These are phyloP conservation scores for Chesias legatella DNA, from an alignment of 2,888 invertebrate genomes.

Conservation along the genomic window DNA sequence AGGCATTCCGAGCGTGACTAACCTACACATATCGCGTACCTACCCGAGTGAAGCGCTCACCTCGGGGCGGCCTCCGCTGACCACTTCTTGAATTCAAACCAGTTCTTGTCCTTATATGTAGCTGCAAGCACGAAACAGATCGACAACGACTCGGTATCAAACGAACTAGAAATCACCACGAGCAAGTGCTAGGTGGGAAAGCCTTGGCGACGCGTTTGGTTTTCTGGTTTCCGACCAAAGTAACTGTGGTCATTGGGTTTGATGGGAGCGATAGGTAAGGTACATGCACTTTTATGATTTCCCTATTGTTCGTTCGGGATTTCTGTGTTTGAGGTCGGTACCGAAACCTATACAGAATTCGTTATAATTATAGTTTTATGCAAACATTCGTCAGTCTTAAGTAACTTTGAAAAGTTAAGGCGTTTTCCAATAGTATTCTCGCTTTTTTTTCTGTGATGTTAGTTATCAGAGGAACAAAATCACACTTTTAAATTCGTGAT, in stretches of 20 bases:
- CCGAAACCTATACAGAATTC: too few species aligned
- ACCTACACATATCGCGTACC: constrained; percentile 54
- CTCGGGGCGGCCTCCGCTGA: constrained; percentile 67
- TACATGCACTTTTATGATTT: too few species aligned
- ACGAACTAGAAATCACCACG: constrained; percentile 17
- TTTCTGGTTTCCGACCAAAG: constrained; percentile 8
- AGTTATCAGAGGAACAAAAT: too few species aligned
- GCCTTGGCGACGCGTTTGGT: constrained; percentile 7
- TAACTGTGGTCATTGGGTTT: constrained; percentile 3
- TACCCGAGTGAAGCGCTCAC: constrained; percentile 64
- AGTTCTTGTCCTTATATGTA: constrained; percentile 52
- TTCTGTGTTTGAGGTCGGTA: too few species aligned
- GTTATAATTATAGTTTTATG: too few species aligned
- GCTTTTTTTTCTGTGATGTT: too few species aligned
- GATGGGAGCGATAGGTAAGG: background rate
- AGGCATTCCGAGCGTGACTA: constrained; percentile 72
- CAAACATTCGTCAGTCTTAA: too few species aligned
- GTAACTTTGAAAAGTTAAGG: too few species aligned
- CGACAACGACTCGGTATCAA: constrained; percentile 24
- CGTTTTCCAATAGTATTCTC: too few species aligned
- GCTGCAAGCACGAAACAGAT: constrained; percentile 45
- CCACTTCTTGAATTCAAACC: constrained; percentile 69
- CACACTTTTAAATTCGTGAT: too few species aligned
- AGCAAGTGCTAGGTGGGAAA: constrained; percentile 4
- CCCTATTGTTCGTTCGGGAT: too few species aligned